Percentiles rank a stretch among this genome's conserved stretches.
phyloP scores from a whole-genome alignment of 2,113 vertebrate genomes.

The Pungitius pungitius region DNA sequence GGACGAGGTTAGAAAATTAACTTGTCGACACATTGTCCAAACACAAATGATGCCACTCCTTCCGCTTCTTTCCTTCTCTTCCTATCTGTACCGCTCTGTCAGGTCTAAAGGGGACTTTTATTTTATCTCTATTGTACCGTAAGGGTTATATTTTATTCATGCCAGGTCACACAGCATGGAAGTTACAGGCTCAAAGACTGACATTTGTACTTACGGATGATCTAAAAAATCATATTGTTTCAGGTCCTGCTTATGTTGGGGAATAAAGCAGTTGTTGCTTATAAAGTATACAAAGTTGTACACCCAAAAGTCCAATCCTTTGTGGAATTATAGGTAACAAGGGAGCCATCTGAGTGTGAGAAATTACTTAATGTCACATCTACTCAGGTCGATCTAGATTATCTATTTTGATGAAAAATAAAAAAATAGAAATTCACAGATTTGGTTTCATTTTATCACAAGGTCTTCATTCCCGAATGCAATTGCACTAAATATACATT shows the following conservation, averaged over 20 bases:
- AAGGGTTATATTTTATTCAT: conserved; percentile 18
- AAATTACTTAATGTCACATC: too few species aligned
- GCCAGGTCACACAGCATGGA: conserved; percentile 4
- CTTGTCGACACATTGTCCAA: not conserved
- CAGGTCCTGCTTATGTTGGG: conserved; percentile 3
- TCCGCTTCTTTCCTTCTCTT: not conserved
- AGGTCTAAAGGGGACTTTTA: conserved; percentile 3
- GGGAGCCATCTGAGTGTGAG: conserved; percentile 6
- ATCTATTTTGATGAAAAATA: conserved; percentile 4
- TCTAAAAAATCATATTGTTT: conserved; percentile 33
- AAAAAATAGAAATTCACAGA: not conserved
- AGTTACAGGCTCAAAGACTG: not conserved
- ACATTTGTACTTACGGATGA: too few species aligned
- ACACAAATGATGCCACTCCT: not conserved
- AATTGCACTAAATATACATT: too few species aligned
- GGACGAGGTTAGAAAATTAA: conserved; percentile 87
- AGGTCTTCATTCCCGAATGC: not conserved
- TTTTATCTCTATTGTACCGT: not conserved
- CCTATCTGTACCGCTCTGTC: not conserved
- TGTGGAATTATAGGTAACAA: conserved; percentile 25
- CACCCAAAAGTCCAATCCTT: conserved; percentile 4
- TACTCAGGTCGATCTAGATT: not conserved
- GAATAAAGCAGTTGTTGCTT: conserved; percentile 6
- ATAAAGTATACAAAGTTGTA: not conserved
- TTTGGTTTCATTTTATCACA: not conserved